Percentiles rank a stretch among this genome's conserved stretches.
These are phyloP conservation scores for Rhinoptilus africanus DNA, from an alignment of 2,113 vertebrate species.

Conservation along the genomic window DNA sequence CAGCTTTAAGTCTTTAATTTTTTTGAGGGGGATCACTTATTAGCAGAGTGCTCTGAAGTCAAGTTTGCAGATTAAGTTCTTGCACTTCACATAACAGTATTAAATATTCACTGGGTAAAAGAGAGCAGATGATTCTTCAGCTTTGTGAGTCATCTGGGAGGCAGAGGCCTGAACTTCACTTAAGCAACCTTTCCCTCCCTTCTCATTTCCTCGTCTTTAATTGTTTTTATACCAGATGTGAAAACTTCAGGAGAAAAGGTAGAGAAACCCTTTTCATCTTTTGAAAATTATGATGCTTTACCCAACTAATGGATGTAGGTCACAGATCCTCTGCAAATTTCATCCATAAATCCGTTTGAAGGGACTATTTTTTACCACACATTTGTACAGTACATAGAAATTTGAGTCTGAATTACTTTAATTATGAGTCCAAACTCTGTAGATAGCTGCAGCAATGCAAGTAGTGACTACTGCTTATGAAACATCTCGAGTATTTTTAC, in stretches of 20 bases:
- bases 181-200: background rate
- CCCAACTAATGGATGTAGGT: background rate
- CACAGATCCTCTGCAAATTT: background rate
- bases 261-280: background rate
- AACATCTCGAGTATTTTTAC: background rate
- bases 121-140: background rate
- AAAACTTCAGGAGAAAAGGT: background rate
- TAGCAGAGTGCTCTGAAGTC: background rate
- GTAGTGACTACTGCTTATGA: background rate
- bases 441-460: background rate
- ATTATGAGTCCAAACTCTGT: background rate
- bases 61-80: background rate
- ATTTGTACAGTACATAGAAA: background rate
- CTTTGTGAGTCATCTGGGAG: background rate
- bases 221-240: background rate
- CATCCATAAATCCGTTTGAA: constrained; percentile 41
- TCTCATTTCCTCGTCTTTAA: background rate
- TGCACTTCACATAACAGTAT: background rate
- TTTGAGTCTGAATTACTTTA: background rate
- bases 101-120: background rate
- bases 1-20: background rate
- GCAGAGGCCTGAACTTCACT: background rate
- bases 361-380: background rate
- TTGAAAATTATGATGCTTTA: background rate
- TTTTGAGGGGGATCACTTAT: background rate